Conservation (phyloP, 2,888 invertebrate species). For the Amblyjoppa fuscipennis region DNA sequence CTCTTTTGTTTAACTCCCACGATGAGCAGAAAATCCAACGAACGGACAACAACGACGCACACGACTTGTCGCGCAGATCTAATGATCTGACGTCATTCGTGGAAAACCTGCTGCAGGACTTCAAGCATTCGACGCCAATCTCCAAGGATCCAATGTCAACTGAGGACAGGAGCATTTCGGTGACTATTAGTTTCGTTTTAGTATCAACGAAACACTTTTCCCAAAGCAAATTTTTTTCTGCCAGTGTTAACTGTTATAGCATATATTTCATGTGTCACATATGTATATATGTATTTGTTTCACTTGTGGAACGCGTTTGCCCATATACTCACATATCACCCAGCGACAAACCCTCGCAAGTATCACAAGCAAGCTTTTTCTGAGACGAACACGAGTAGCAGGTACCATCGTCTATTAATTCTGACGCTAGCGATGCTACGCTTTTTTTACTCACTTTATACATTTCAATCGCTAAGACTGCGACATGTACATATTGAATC, state of each 20-base stretch:
- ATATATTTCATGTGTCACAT: not conserved
- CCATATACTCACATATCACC: not conserved
- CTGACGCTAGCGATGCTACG: slow-evolving; percentile 64
- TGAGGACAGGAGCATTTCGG: slow-evolving; percentile 89
- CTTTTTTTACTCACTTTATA: slow-evolving; percentile 57
- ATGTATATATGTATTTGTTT: not conserved
- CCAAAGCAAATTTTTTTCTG: not conserved
- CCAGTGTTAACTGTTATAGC: not conserved
- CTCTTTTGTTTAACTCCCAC: slow-evolving; percentile 54
- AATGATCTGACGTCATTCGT: slow-evolving; percentile 91
- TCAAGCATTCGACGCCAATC: slow-evolving; percentile 87
- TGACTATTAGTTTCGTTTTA: slow-evolving; percentile 86
- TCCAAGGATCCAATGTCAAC: slow-evolving; percentile 88
- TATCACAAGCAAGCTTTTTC: slow-evolving; percentile 26
- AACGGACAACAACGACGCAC: slow-evolving; percentile 88
- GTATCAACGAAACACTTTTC: slow-evolving; percentile 72
- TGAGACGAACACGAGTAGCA: slow-evolving; percentile 28
- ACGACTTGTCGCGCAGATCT: slow-evolving; percentile 89
- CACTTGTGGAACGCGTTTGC: not conserved
- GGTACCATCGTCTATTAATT: slow-evolving; percentile 30
- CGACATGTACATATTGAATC: not conserved
- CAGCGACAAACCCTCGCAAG: not conserved
- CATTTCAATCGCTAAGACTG: slow-evolving; percentile 16
- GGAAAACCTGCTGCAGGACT: slow-evolving; percentile 91
- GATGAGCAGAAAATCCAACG: slow-evolving; percentile 84